A percentile compares a stretch with the other conserved stretches of the same genome.
phyloP scores from a whole-genome alignment of 1,140 invertebrate genomes.

The Drosophila pectinifera region DNA sequence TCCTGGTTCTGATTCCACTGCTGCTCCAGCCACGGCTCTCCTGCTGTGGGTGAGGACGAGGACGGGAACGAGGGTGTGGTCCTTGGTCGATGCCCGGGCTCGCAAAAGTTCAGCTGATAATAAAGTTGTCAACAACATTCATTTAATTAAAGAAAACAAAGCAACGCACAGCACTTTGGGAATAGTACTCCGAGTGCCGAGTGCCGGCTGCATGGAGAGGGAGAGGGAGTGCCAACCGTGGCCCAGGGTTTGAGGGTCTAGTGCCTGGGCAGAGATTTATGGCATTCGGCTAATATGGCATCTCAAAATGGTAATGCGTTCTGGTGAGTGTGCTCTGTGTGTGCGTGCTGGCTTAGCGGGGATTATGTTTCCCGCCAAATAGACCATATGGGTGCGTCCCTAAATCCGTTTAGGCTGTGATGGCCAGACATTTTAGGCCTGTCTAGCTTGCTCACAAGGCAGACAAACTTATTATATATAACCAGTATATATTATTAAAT shows the following conservation, averaged over 20 bases:
- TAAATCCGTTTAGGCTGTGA: conserved; percentile 17
- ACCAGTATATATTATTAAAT: neutral
- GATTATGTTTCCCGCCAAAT: conserved; percentile 29
- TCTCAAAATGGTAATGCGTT: conserved; percentile 64
- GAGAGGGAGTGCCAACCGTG: conserved; percentile 5
- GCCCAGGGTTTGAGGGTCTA: conserved; percentile 19
- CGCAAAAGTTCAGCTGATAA: conserved; percentile 80
- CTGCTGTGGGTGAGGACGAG: neutral
- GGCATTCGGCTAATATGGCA: conserved; percentile 70
- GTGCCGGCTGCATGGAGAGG: neutral
- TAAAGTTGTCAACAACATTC: conserved; percentile 82
- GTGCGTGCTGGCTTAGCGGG: conserved; percentile 17
- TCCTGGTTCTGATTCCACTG: conserved; percentile 23
- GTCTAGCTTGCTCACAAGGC: neutral
- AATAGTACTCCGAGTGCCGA: conserved; percentile 52
- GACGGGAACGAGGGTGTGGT: conserved; percentile 18
- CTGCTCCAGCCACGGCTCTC: conserved; percentile 13
- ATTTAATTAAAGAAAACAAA: conserved; percentile 84
- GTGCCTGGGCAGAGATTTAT: conserved; percentile 72
- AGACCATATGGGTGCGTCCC: conserved; percentile 18
- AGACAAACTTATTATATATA: neutral
- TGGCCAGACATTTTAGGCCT: conserved; percentile 3
- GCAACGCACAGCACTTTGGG: conserved; percentile 70
- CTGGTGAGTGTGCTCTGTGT: conserved; percentile 1
- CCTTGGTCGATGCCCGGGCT: conserved; percentile 32